These are phyloP conservation scores for Myiozetetes cayanensis DNA, from an alignment of 2,113 vertebrate genomes.

Conservation along the genomic window DNA sequence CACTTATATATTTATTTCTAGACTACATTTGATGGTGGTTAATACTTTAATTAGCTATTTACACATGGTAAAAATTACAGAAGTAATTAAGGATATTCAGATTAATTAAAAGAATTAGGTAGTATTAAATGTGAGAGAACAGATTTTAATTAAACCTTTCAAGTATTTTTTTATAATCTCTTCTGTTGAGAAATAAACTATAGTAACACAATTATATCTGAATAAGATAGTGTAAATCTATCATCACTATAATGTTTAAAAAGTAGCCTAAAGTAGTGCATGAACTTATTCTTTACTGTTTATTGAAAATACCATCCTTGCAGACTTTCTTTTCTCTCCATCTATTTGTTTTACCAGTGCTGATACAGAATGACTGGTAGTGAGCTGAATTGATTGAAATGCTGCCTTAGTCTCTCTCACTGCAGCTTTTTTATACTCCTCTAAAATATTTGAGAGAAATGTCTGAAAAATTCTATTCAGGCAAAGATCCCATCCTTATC, in stretches of 20 bases:
- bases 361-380: background rate
- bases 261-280: background rate
- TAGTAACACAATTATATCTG: background rate
- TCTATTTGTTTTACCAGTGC: background rate
- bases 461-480: background rate
- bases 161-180: constrained; percentile 47
- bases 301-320: background rate
- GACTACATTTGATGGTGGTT: constrained; percentile 40
- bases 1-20: constrained; percentile 69
- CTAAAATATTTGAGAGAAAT: background rate
- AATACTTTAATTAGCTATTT: constrained; percentile 76
- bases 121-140: constrained; percentile 68
- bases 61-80: constrained; percentile 71
- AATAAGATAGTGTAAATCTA: constrained; percentile 7
- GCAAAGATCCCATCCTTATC: background rate
- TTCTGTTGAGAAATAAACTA: constrained; percentile 35
- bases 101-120: constrained; percentile 75
- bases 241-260: background rate
- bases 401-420: background rate
- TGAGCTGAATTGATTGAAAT: background rate
- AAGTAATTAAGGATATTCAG: constrained; percentile 66
- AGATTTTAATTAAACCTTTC: constrained; percentile 71
- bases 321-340: background rate
- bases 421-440: background rate
- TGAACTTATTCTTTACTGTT: background rate